Base-by-base conservation (phyloP, 2,888 invertebrate species). In the Acrobasis suavella region DNA sequence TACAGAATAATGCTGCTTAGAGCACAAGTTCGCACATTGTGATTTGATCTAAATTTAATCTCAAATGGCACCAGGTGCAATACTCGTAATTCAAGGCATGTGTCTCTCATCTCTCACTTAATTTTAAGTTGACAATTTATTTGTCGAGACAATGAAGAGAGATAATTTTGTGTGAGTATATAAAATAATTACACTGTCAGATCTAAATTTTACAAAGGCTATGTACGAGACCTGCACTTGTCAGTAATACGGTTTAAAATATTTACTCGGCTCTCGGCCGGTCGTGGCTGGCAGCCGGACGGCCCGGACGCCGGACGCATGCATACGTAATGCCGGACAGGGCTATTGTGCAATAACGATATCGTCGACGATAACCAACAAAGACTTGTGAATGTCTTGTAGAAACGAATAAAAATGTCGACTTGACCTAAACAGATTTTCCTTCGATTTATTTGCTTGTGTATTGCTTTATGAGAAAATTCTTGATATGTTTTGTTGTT, bases 221-320 rank as follows among this genome's bases (percentile, higher is more conserved):
- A 37, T 22, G 15, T 15, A n/a, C 12, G 10, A 15, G 17, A 9
- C 37, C 49, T 38, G 32, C 37, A 59, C 49, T 59, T 38, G 37
- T 32, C 61, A 14, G 54, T 61, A 61, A 61, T 61, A 61, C 61
- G 61, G 54, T 61, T 61, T 61, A 61, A 61, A 61, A 61, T 61
- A 61, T 61, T 61, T 61, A 61, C 54, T 32, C 8, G 39, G 32
- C 60, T 15, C 39, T 17, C 9, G 56, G 42, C 12, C 39, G 56
- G 14, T 16, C 12, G 12, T 17, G 55, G 55, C 7, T 17, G 55
- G 55, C 7, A 0, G 58, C 22, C 22, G 22, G 22, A 22, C 32
- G 50, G 37, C 22, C 50, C 37, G 49, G 50, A 59, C 59, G 59
- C 50, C 37, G 37, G 50, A 59, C 50, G 59, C 50, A 59, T 59